A percentile compares a stretch with the other conserved stretches of the same genome.
Evolutionary conservation across 2,888 invertebrate species (phyloP).

Genomic region (Teleiodes luculella): DNA sequence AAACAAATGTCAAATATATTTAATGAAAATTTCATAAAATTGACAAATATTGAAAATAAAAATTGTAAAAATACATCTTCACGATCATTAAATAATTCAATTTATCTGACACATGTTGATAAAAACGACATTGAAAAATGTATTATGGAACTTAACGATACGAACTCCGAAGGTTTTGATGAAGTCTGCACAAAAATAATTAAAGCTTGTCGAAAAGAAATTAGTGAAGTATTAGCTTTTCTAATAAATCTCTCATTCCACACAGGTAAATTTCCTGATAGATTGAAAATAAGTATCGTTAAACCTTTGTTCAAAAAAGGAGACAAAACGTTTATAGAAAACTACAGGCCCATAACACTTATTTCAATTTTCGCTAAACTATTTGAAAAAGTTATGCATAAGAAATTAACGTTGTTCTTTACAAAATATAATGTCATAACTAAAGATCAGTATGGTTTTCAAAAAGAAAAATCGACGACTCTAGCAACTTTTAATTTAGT

Average conservation of each 20-base stretch:
- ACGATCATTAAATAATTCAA: background rate
- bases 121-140: background rate
- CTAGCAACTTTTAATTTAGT: slow-evolving; percentile 10
- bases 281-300: background rate
- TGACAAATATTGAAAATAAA: slow-evolving; percentile 1
- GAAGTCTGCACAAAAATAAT: slow-evolving; percentile 14
- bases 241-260: slow-evolving; percentile 11
- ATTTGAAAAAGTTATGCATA: slow-evolving; percentile 4
- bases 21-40: slow-evolving; percentile 12
- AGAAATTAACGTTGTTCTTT: background rate
- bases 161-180: slow-evolving; percentile 10
- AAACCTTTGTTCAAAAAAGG: slow-evolving; percentile 2
- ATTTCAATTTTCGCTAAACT: too few relatives aligned
- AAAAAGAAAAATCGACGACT: slow-evolving; percentile 9
- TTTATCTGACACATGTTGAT: slow-evolving; percentile 8
- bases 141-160: slow-evolving; percentile 14
- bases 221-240: background rate
- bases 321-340: too few relatives aligned
- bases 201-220: slow-evolving; percentile 12
- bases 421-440: slow-evolving; percentile 1
- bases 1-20: slow-evolving; percentile 7
- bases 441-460: too few relatives aligned
- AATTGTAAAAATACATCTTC: background rate
- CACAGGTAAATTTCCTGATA: background rate
- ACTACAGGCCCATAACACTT: too few relatives aligned